These are phyloP conservation scores for Platynereis dumerilii DNA, from an alignment of 2,888 invertebrate species.

Conservation along the genomic window DNA sequence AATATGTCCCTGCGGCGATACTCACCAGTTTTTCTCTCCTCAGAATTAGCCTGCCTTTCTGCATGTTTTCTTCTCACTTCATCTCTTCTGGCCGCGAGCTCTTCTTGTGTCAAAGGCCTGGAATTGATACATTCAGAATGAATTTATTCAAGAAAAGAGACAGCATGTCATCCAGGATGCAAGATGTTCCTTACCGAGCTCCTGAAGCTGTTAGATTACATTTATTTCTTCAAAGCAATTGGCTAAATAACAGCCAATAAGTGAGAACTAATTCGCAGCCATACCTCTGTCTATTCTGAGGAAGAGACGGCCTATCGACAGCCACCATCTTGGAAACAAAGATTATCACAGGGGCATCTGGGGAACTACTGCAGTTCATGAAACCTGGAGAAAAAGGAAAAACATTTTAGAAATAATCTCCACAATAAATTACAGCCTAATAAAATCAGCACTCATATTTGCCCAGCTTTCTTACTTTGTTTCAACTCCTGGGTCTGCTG, in stretches of 20 bases:
- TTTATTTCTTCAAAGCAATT: too few species aligned
- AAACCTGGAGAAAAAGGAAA: conserved; percentile 49
- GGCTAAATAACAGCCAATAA: too few species aligned
- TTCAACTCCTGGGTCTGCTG: conserved; percentile 75
- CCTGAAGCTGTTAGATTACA: too few species aligned
- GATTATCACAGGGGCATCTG: conserved; percentile 74
- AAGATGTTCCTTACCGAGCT: too few species aligned
- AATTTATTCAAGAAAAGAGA: too few species aligned
- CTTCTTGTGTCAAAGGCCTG: conserved; percentile 77
- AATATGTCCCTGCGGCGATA: too few species aligned
- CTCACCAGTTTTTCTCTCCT: background rate
- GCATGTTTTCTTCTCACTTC: conserved; percentile 73
- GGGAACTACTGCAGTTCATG: conserved; percentile 71
- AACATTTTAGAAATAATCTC: too few species aligned
- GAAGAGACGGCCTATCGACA: conserved; percentile 75
- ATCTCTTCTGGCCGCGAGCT: conserved; percentile 75
- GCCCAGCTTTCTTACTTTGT: conserved; percentile 64
- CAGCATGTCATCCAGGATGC: too few species aligned
- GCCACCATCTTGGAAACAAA: conserved; percentile 92
- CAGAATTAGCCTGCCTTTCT: conserved; percentile 62
- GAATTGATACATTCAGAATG: too few species aligned
- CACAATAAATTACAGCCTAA: background rate
- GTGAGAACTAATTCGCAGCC: too few species aligned
- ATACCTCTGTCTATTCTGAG: conserved; percentile 75
- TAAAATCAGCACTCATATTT: background rate